Conservation (phyloP, 2,113 vertebrate species). For the Indicator maculatus region DNA sequence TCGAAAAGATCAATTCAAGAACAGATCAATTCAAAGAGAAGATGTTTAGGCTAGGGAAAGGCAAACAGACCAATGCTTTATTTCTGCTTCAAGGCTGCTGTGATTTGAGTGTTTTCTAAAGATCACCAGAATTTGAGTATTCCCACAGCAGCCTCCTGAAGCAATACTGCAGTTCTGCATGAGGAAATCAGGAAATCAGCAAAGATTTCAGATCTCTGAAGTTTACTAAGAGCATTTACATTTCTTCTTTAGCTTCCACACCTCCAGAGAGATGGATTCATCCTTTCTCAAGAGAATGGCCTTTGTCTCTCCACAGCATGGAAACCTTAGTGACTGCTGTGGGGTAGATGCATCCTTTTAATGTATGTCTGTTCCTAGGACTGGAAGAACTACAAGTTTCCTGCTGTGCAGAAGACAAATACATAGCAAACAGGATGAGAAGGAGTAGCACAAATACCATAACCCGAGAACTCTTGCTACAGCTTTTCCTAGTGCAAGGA, state of each 20-base stretch:
- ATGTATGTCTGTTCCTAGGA: background rate
- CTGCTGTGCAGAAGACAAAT: background rate
- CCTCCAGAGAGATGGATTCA: background rate
- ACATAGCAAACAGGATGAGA: background rate
- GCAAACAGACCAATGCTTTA: background rate
- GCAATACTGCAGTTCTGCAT: background rate
- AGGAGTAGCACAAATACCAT: constrained; percentile 59
- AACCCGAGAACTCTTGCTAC: constrained; percentile 78
- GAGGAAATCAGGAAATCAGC: background rate
- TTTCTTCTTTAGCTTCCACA: background rate
- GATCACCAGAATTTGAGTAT: background rate
- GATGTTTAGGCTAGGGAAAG: background rate
- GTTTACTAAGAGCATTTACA: background rate
- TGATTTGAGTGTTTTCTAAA: background rate
- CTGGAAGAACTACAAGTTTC: background rate
- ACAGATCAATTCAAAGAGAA: background rate
- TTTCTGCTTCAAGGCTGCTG: background rate
- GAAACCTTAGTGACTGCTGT: background rate
- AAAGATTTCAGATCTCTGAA: background rate
- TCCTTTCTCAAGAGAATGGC: background rate
- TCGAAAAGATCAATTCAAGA: background rate
- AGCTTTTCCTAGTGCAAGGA: constrained; percentile 79
- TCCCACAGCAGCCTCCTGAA: background rate
- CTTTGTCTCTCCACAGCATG: background rate
- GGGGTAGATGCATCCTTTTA: background rate